Conservation (phyloP, 1,140 invertebrate species). For the Ceratina japonica region DNA sequence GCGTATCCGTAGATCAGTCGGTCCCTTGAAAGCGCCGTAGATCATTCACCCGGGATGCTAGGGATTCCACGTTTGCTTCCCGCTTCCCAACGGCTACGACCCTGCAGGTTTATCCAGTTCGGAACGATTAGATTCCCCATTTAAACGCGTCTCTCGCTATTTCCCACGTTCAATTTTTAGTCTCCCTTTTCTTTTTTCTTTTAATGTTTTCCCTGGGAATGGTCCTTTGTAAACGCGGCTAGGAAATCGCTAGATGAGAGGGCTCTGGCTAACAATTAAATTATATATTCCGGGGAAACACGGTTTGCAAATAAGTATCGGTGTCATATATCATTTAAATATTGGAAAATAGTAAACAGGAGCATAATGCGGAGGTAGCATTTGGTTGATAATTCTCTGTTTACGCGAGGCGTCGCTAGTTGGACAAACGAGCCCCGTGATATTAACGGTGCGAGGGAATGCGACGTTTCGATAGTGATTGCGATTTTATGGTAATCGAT, state of each 20-base stretch:
- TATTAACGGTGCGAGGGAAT: constrained; percentile 7
- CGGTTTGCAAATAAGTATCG: too few relatives aligned
- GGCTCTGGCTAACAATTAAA: too few relatives aligned
- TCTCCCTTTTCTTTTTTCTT: not conserved
- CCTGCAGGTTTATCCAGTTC: constrained; percentile 16
- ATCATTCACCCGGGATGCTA: constrained; percentile 51
- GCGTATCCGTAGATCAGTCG: constrained; percentile 59
- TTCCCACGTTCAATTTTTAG: not conserved
- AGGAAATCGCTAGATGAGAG: too few relatives aligned
- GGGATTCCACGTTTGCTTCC: constrained; percentile 29
- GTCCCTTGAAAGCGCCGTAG: constrained; percentile 59
- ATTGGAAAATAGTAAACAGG: not conserved
- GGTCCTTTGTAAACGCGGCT: too few relatives aligned
- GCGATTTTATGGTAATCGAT: constrained; percentile 46
- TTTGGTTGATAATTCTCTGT: not conserved
- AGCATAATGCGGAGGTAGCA: not conserved
- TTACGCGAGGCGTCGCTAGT: not conserved
- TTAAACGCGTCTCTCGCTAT: not conserved
- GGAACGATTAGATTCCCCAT: constrained; percentile 24
- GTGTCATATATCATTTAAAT: not conserved
- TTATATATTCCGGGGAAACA: too few relatives aligned
- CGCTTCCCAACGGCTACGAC: not conserved
- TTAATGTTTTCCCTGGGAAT: not conserved
- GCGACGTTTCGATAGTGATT: constrained; percentile 12
- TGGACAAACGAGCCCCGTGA: constrained; percentile 4